These are phyloP conservation scores for Phrynocephalus forsythii DNA, from an alignment of 2,797 vertebrate genomes.

Conservation along the genomic window DNA sequence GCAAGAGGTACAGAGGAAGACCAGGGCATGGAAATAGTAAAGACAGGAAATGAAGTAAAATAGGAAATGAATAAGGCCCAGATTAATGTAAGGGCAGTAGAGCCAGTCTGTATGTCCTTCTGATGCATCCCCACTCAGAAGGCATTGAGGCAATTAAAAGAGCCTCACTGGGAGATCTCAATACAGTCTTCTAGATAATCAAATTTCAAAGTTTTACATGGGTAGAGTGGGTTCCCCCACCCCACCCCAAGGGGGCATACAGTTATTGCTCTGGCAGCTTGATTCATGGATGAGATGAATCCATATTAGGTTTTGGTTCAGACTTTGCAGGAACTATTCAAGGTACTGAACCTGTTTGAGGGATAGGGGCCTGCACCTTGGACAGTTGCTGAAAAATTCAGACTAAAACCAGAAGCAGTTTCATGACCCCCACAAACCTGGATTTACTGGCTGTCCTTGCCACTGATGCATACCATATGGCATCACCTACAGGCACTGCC, in stretches of 20 bases:
- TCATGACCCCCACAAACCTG: too few species aligned
- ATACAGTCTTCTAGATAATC: too few species aligned
- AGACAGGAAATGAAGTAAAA: background rate
- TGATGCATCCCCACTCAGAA: background rate
- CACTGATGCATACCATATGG: background rate
- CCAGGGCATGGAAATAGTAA: background rate
- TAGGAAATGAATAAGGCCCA: background rate
- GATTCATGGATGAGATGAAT: background rate
- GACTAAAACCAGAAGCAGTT: background rate
- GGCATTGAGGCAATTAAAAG: background rate
- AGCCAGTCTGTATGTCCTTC: background rate
- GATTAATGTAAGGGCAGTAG: background rate
- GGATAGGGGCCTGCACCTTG: background rate
- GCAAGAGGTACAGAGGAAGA: background rate
- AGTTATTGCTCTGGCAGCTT: too few species aligned
- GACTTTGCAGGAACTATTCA: background rate
- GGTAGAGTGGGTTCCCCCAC: too few species aligned
- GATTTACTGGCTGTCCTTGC: too few species aligned
- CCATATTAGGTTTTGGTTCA: background rate
- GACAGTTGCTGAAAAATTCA: background rate
- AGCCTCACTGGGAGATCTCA: background rate
- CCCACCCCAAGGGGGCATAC: too few species aligned
- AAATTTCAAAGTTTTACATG: too few species aligned
- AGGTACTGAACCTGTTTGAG: background rate
- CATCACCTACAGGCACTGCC: background rate